These are phyloP conservation scores for Parochlus steinenii DNA, from an alignment of 2,888 invertebrate species.

Conservation along the genomic window DNA sequence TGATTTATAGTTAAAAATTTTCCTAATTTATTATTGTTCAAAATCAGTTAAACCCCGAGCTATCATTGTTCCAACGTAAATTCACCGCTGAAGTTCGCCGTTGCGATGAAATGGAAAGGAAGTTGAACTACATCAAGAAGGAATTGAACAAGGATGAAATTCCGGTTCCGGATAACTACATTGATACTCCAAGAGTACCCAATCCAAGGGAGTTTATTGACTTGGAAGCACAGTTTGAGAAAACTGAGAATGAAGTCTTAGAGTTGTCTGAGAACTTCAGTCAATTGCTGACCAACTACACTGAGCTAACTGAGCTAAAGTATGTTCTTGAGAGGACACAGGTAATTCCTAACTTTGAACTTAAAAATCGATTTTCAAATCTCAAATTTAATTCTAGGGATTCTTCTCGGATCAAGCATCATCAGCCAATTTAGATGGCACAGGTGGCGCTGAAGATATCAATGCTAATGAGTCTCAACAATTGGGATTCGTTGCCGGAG, in stretches of 20 bases:
- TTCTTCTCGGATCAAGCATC: conserved; percentile 26
- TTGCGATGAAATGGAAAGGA: conserved; percentile 73
- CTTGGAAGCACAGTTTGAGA: conserved; percentile 73
- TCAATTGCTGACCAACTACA: conserved; percentile 76
- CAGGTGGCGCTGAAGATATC: conserved; percentile 40
- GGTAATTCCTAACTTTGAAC: conserved; percentile 22
- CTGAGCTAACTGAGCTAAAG: conserved; percentile 79
- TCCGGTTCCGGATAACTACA: conserved; percentile 43
- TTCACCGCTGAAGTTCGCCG: conserved; percentile 70
- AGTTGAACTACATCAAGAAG: conserved; percentile 58
- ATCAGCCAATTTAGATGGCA: conserved; percentile 21
- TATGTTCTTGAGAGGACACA: conserved; percentile 88
- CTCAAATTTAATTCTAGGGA: conserved; percentile 11
- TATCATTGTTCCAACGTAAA: conserved; percentile 68
- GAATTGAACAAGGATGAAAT: conserved; percentile 63
- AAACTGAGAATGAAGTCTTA: conserved; percentile 85
- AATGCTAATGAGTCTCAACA: conserved; percentile 26
- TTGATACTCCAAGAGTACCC: conserved; percentile 47
- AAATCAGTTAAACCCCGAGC: conserved; percentile 52
- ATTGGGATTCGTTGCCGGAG: conserved; percentile 64
- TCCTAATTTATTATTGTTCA: conserved; percentile 14
- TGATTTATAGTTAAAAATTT: no score
- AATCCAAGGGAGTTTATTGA: conserved; percentile 66
- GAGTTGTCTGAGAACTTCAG: conserved; percentile 88
- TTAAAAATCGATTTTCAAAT: background rate